Base-by-base conservation (phyloP, 2,113 vertebrate genomes). In the Takifugu flavidus region DNA sequence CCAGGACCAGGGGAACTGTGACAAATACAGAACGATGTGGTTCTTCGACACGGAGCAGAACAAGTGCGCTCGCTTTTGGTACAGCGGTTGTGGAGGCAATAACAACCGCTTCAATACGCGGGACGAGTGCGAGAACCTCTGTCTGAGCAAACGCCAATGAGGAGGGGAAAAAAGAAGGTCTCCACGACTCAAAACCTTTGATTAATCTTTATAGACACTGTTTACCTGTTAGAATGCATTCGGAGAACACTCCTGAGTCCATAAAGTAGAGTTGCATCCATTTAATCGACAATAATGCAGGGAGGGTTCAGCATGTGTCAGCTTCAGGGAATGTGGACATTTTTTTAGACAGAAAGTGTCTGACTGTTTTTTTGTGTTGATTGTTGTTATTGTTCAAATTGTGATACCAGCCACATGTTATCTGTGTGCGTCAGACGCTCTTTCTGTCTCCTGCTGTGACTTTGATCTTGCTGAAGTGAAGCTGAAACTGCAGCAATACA, bases 51-150 rank as follows among this genome's bases (percentile, higher is more conserved):
- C 60, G 20, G 14, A 88, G 1, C 74, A 83, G 67, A 74, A 57
- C 45, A 65, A 70, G 1, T 95, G 93, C 42, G 25, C 44, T 6
- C 85, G 60, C 12, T 95, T 95, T 89, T 95, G 93, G 93, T 94
- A 89, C 2, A 86, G 95, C 0, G 87, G 93, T 84, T 95, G 92
- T 53, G 89, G 81, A 28, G 93, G 91, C 44, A 95, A 94, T 25
- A 70, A 25, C 25, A 96, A 94, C 75, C 82, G 82, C 58, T 96
- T 96, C 69, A 56, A 86, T 55, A 93, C 89, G 0, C 62, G 83
- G 54, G 72, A 88, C 25, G 79, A 91, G 12, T 95, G 94, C 53
- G 78, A 88, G 74, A 50, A 59, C 4, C 54, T 68, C 2, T 95
- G 92, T 67, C 6, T 87, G 64, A 67, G 1, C 1, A 44, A 28